Conservation (phyloP, 2,113 vertebrate species). For the Melanotaenia duboulayi region DNA sequence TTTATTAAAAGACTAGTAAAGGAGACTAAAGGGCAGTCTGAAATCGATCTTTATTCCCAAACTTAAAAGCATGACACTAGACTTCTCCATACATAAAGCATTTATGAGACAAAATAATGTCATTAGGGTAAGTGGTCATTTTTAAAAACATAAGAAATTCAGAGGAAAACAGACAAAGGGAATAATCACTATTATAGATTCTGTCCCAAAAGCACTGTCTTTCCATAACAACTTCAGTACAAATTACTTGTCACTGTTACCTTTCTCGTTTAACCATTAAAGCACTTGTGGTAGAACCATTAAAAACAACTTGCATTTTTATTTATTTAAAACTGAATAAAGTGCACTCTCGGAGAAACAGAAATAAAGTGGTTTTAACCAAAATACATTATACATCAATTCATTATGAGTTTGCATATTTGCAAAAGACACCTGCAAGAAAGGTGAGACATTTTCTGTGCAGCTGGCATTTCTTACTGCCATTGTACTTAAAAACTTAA, state of each 20-base stretch:
- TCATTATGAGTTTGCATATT: conserved; percentile 63
- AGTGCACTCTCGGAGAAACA: conserved; percentile 62
- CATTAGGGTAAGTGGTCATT: not conserved
- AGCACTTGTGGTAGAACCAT: conserved; percentile 76
- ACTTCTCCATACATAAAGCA: conserved; percentile 53
- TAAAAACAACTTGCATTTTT: conserved; percentile 59
- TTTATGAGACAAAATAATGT: conserved; percentile 27
- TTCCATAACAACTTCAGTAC: not conserved
- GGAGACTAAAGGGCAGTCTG: conserved; percentile 2
- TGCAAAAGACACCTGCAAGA: conserved; percentile 53
- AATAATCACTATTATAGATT: conserved; percentile 12
- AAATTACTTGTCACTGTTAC: not conserved
- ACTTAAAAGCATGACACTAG: conserved; percentile 55
- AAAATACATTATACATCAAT: conserved; percentile 27
- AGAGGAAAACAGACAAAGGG: conserved; percentile 18
- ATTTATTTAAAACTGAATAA: conserved; percentile 54
- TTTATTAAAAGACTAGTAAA: not conserved
- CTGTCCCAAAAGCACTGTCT: not conserved
- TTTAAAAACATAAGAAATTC: conserved; percentile 13
- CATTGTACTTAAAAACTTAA: conserved; percentile 20
- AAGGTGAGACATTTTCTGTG: conserved; percentile 35
- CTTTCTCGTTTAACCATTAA: conserved; percentile 62
- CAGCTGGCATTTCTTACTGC: conserved; percentile 18
- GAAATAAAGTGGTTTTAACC: conserved; percentile 40
- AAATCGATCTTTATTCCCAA: conserved; percentile 73